Conservation (phyloP, 2,888 invertebrate species). For the Chorisops tibialis region DNA sequence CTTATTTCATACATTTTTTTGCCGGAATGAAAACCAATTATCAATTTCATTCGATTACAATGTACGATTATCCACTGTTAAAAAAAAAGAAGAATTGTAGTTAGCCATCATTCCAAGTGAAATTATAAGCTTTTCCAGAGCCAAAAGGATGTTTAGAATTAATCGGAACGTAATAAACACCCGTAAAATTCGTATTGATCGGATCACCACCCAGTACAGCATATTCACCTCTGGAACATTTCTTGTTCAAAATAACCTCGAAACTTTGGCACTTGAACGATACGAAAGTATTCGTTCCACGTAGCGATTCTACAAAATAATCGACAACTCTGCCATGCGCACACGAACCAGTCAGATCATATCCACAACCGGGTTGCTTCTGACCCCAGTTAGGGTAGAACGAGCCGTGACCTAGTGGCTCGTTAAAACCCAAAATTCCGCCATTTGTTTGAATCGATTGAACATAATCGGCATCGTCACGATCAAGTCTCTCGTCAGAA, state of each 20-base stretch:
- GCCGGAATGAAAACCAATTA: no score
- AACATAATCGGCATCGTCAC: constrained; percentile 46
- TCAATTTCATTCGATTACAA: no score
- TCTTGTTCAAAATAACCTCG: constrained; percentile 6
- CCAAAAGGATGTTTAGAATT: constrained; percentile 7
- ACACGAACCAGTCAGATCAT: constrained; percentile 38
- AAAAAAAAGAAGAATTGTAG: no score
- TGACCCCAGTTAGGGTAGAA: constrained; percentile 51
- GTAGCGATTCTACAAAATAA: constrained; percentile 47
- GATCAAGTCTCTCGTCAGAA: constrained; percentile 43
- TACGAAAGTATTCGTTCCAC: background rate
- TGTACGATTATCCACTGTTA: no score
- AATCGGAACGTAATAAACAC: constrained; percentile 11
- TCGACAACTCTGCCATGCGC: constrained; percentile 46
- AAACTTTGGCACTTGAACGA: constrained; percentile 14
- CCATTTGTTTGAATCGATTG: constrained; percentile 50
- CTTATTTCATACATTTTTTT: no score
- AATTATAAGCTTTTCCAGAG: no score
- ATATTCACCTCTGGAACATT: constrained; percentile 34
- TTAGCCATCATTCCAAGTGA: no score
- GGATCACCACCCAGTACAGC: constrained; percentile 41
- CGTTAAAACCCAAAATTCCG: constrained; percentile 42
- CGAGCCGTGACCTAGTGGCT: constrained; percentile 47
- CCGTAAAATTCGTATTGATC: constrained; percentile 32
- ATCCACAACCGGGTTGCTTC: constrained; percentile 41